phyloP scores from a whole-genome alignment of 2,888 invertebrate genomes.

The Hofmannophila pseudospretella region DNA sequence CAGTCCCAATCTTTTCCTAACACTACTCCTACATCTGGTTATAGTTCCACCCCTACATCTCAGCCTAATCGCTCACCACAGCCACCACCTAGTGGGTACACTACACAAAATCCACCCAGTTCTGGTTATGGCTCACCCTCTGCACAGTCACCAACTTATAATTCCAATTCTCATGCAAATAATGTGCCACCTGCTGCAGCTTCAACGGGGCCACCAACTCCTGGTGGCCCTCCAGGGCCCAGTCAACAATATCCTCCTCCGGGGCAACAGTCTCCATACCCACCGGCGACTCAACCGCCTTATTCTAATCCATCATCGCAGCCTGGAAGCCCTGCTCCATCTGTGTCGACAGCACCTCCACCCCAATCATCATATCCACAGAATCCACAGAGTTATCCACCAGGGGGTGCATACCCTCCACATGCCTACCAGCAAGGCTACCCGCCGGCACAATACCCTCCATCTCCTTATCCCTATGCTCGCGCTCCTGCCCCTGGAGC shows the following conservation, averaged over 20 bases:
- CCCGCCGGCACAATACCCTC: conserved; percentile 76
- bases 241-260: conserved; percentile 79
- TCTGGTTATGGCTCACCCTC: conserved; percentile 81
- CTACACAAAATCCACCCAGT: conserved; percentile 74
- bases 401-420: conserved; percentile 66
- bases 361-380: conserved; percentile 76
- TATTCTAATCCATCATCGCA: conserved; percentile 76
- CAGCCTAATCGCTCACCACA: conserved; percentile 77
- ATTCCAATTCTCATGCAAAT: conserved; percentile 78
- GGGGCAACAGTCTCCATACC: conserved; percentile 81
- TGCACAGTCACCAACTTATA: conserved; percentile 80
- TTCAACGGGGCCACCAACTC: conserved; percentile 69
- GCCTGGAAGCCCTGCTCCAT: conserved; percentile 71
- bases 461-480: conserved; percentile 76
- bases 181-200: conserved; percentile 69
- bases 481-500: conserved; percentile 80
- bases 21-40: conserved; percentile 69
- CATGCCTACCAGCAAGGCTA: conserved; percentile 75
- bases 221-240: conserved; percentile 70
- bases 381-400: conserved; percentile 69
- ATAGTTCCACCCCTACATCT: conserved; percentile 72
- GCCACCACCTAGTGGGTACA: conserved; percentile 75
- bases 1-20: conserved; percentile 72
- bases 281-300: conserved; percentile 78
- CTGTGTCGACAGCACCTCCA: conserved; percentile 75